Evolutionary conservation across 1,140 invertebrate species (phyloP).

Genomic region (Bemisia tabaci): DNA sequence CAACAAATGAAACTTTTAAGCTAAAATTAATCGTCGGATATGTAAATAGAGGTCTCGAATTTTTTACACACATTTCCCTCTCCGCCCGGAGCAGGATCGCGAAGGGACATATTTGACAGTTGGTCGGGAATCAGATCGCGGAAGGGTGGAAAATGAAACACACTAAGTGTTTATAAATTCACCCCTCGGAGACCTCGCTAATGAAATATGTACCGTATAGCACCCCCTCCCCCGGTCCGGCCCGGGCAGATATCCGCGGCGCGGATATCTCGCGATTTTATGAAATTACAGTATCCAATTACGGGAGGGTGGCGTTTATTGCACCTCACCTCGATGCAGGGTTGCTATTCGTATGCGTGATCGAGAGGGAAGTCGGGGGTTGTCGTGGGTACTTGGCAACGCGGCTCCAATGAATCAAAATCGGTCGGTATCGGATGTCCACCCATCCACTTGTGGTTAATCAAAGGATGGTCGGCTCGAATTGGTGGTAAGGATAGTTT

Average conservation of each 20-base stretch:
- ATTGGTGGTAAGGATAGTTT: no score
- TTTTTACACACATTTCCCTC: background rate
- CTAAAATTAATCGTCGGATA: background rate
- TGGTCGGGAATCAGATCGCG: background rate
- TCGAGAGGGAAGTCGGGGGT: no score
- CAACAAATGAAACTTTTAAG: background rate
- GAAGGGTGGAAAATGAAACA: background rate
- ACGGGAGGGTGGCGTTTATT: no score
- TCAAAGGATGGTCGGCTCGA: no score
- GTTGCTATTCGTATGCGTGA: no score
- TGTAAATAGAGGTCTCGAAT: background rate
- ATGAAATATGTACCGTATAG: background rate
- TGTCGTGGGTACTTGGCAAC: no score
- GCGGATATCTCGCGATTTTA: background rate
- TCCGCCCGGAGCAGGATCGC: background rate
- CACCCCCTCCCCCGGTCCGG: background rate
- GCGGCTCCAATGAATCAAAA: no score
- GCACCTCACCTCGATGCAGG: no score
- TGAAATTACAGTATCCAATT: background rate
- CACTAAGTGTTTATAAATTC: background rate
- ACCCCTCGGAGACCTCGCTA: background rate
- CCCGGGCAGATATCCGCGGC: no score
- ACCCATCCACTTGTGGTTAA: no score
- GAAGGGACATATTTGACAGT: background rate
- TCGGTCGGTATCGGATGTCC: no score